Evolutionary conservation across 2,888 invertebrate genomes (phyloP).

Genomic region (Onchidella celtica): DNA sequence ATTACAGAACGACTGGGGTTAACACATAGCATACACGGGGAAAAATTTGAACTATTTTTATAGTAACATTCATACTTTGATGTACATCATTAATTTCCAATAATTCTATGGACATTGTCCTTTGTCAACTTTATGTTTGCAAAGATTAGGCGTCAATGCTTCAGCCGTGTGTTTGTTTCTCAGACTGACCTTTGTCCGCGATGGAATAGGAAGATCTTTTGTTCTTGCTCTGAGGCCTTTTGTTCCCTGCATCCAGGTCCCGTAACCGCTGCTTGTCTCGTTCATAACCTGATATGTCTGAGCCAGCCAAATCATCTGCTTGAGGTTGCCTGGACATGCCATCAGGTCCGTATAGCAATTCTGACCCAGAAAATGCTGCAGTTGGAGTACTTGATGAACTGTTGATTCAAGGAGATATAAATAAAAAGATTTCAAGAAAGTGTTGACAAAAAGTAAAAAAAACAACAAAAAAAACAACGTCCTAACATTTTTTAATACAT

Average conservation of each 20-base stretch:
- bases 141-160: no score
- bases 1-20: no score
- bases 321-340: slow-evolving; percentile 43
- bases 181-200: slow-evolving; percentile 38
- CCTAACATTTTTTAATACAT: no score
- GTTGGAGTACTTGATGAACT: neutral
- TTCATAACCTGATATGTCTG: slow-evolving; percentile 25
- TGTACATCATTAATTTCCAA: no score
- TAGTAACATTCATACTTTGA: no score
- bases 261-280: slow-evolving; percentile 57
- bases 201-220: neutral
- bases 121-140: no score
- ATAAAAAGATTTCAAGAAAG: no score
- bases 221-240: slow-evolving; percentile 21
- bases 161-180: neutral
- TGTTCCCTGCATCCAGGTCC: slow-evolving; percentile 54
- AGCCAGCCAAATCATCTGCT: slow-evolving; percentile 22
- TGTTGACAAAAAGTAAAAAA: no score
- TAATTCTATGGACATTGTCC: no score
- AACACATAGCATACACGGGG: no score
- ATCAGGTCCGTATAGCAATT: slow-evolving; percentile 66
- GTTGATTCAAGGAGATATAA: neutral
- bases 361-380: slow-evolving; percentile 64
- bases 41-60: no score
- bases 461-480: no score